Evolutionary conservation across 2,797 vertebrate species (phyloP).

Genomic region (Hoplostethus atlanticus): DNA sequence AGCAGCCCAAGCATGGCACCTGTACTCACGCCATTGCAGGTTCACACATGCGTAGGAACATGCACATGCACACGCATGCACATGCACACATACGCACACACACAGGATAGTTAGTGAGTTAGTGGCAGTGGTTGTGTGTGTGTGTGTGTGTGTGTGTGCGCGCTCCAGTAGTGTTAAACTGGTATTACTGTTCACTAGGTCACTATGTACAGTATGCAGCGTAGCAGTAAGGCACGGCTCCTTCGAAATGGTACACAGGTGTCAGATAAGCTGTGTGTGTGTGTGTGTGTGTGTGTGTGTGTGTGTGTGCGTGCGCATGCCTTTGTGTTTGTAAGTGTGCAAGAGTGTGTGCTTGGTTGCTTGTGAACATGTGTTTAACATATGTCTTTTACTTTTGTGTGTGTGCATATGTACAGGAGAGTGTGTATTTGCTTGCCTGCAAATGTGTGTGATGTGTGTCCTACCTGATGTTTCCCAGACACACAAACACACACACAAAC

Average conservation of each 20-base stretch:
- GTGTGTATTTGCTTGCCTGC: background rate
- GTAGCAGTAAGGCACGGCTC: background rate
- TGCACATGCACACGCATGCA: background rate
- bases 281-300: conserved; percentile 19
- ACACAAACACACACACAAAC: too few relatives aligned
- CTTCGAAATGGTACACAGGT: conserved; percentile 12
- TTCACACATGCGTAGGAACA: conserved; percentile 44
- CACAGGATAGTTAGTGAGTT: background rate
- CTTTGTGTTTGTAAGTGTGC: too few relatives aligned
- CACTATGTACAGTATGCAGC: conserved; percentile 18
- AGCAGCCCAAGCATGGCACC: conserved; percentile 54
- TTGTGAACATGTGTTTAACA: conserved; percentile 3
- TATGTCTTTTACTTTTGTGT: background rate
- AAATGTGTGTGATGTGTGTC: background rate
- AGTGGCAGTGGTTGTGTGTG: conserved; percentile 4
- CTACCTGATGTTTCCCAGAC: background rate
- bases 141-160: conserved; percentile 6
- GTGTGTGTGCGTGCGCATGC: conserved; percentile 14
- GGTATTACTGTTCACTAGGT: conserved; percentile 30
- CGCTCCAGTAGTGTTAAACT: conserved; percentile 11
- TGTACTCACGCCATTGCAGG: conserved; percentile 68
- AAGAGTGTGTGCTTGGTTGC: too few relatives aligned
- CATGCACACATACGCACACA: background rate
- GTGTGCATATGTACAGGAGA: too few relatives aligned
- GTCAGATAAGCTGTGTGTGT: conserved; percentile 4